These are phyloP conservation scores for Anguilla rostrata DNA, from an alignment of 2,113 vertebrate species.

Conservation along the genomic window DNA sequence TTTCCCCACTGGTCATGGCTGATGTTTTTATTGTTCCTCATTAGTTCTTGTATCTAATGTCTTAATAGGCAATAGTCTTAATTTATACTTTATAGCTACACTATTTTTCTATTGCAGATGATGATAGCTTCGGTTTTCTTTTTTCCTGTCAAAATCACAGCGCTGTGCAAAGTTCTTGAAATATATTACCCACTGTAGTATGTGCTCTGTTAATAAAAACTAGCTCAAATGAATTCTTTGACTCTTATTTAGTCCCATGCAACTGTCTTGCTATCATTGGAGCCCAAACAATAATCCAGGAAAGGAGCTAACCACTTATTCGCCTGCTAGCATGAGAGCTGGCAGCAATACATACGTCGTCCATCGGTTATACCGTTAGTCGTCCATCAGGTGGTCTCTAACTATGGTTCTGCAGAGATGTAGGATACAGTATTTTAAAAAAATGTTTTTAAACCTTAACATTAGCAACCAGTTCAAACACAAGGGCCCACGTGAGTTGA, in stretches of 20 bases:
- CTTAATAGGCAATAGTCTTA: conserved; percentile 89
- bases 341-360: no score
- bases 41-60: not conserved
- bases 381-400: no score
- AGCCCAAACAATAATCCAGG: not conserved
- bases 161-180: conserved; percentile 85
- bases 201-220: conserved; percentile 92
- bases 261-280: not conserved
- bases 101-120: conserved; percentile 91
- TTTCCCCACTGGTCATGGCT: conserved; percentile 58
- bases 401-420: not conserved
- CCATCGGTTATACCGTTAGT: no score
- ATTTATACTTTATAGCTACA: conserved; percentile 99
- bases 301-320: no score
- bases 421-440: no score
- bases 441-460: not conserved
- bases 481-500: no score
- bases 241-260: not conserved
- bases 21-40: conserved; percentile 43
- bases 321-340: no score
- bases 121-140: conserved; percentile 81
- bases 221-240: conserved; percentile 44
- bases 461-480: not conserved
- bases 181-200: conserved; percentile 89
- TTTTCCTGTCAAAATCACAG: conserved; percentile 75